A percentile compares a stretch with the other conserved stretches of the same genome.
Evolutionary conservation across 2,888 invertebrate genomes (phyloP).

Genomic region (Euzophera pinguis): DNA sequence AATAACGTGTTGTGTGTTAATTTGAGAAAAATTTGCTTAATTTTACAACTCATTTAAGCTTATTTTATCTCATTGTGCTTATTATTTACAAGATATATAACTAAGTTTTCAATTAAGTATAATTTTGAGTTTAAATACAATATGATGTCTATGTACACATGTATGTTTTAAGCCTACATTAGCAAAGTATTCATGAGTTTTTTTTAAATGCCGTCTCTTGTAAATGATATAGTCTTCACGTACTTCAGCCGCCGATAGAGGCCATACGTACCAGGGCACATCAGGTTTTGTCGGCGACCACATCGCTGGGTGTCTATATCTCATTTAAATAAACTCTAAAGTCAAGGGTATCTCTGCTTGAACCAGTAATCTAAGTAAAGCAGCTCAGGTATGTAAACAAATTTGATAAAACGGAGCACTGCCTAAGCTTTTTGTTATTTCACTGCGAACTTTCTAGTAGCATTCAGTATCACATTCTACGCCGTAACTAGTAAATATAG

Average conservation of each 20-base stretch:
- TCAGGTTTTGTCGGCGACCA: constrained; percentile 65
- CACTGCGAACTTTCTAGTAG: constrained; percentile 51
- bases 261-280: constrained; percentile 65
- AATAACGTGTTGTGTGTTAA: too few species aligned
- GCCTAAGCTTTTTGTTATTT: constrained; percentile 43
- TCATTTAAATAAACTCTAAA: constrained; percentile 6
- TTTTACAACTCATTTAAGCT: too few species aligned
- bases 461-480: constrained; percentile 42
- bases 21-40: too few species aligned
- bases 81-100: too few species aligned
- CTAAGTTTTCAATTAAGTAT: too few species aligned
- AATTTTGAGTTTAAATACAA: too few species aligned
- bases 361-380: neutral
- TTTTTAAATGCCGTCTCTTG: constrained; percentile 43
- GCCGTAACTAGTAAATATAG: constrained; percentile 36
- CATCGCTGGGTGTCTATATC: constrained; percentile 50
- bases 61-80: too few species aligned
- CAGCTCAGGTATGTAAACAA: constrained; percentile 39
- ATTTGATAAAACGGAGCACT: constrained; percentile 34
- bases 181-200: too few species aligned
- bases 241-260: constrained; percentile 63
- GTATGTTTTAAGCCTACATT: too few species aligned
- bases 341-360: constrained; percentile 3
- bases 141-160: too few species aligned
- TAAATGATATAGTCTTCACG: constrained; percentile 40